Evolutionary conservation across 2,888 invertebrate species (phyloP).

Genomic region (Oscheius sp.): DNA sequence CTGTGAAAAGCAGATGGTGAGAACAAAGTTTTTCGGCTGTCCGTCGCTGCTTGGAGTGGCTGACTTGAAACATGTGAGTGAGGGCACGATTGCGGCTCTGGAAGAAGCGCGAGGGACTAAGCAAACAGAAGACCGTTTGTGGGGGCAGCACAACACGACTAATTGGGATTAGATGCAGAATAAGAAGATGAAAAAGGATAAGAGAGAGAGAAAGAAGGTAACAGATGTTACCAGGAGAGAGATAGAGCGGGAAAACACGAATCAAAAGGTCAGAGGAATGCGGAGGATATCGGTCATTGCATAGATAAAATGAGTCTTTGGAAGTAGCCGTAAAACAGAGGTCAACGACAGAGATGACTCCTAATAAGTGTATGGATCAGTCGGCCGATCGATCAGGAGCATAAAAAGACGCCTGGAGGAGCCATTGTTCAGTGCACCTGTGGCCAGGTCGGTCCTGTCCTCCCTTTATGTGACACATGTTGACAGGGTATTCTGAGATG

Average conservation of each 20-base stretch:
- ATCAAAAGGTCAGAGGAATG: background rate
- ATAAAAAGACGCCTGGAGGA: background rate
- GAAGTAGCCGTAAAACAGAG: slow-evolving; percentile 3
- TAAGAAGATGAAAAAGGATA: background rate
- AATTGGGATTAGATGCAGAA: background rate
- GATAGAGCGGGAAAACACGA: background rate
- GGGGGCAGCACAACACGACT: background rate
- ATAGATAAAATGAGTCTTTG: background rate
- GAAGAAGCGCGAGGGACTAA: slow-evolving; percentile 28
- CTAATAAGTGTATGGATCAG: background rate
- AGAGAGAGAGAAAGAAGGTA: background rate
- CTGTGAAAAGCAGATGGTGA: background rate
- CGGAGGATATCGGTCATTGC: slow-evolving; percentile 4
- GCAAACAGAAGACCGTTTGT: slow-evolving; percentile 6
- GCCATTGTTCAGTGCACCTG: slow-evolving; percentile 9
- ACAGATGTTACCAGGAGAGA: background rate
- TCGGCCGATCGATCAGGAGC: slow-evolving; percentile 15
- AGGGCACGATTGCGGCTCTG: slow-evolving; percentile 31
- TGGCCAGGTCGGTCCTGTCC: background rate
- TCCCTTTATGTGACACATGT: too few relatives aligned
- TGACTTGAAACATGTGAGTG: slow-evolving; percentile 30
- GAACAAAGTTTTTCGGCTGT: slow-evolving; percentile 1
- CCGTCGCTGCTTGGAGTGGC: slow-evolving; percentile 7
- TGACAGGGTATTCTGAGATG: background rate
- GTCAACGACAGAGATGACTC: background rate